A percentile compares a stretch with the other conserved stretches of the same genome.
These are phyloP conservation scores for Noctilio leporinus DNA, from an alignment of 2,113 vertebrate genomes.

Conservation along the genomic window DNA sequence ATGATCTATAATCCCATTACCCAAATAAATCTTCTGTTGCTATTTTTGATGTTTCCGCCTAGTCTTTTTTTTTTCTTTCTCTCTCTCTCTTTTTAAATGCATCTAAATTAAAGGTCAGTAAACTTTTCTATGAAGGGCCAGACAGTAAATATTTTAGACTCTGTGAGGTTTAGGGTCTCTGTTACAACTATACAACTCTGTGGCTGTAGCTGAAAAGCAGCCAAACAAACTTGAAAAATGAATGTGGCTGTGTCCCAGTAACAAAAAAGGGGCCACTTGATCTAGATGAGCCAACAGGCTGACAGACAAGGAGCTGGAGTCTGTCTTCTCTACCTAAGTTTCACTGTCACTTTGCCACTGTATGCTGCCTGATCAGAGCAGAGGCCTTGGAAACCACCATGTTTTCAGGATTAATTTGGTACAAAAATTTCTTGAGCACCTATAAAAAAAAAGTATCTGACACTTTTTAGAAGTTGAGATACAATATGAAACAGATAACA, in stretches of 20 bases:
- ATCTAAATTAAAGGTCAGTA: background rate
- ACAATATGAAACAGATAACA: background rate
- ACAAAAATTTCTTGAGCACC: background rate
- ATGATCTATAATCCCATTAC: background rate
- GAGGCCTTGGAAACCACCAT: background rate
- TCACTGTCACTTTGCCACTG: background rate
- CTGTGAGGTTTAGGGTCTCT: background rate
- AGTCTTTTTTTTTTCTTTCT: background rate
- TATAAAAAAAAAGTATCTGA: background rate
- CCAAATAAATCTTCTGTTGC: background rate
- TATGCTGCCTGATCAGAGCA: background rate
- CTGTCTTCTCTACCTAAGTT: background rate
- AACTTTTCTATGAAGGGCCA: background rate
- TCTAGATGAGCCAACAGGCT: background rate
- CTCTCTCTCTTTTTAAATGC: no score
- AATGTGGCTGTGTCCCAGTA: background rate
- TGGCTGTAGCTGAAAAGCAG: background rate
- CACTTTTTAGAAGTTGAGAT: background rate
- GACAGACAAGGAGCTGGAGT: background rate
- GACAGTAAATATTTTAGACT: background rate
- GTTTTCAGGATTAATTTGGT: background rate
- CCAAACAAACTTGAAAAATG: background rate
- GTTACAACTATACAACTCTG: background rate
- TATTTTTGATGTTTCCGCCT: background rate
- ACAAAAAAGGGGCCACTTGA: background rate